phyloP scores from a whole-genome alignment of 2,888 invertebrate species.

The Xylocampa areola region DNA sequence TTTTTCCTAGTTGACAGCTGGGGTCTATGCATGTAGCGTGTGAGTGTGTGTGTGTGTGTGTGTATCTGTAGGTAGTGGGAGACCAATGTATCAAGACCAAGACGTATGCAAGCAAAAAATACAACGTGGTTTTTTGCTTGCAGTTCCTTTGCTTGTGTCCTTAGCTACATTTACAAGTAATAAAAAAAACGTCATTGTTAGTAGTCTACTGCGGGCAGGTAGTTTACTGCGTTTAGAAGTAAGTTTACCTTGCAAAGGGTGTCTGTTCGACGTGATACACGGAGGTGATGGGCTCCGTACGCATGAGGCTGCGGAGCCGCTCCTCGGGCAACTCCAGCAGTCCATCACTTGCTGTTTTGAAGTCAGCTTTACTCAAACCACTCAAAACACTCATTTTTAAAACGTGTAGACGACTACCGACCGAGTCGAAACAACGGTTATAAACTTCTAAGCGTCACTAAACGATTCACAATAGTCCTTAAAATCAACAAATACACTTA shows the following conservation, averaged over 20 bases:
- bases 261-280: constrained; percentile 95
- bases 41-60: no score
- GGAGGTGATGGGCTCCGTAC: constrained; percentile 93
- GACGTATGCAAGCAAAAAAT: constrained; percentile 42
- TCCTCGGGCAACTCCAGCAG: constrained; percentile 93
- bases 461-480: constrained; percentile 87
- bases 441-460: constrained; percentile 81
- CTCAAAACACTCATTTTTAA: constrained; percentile 88
- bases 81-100: constrained; percentile 45
- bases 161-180: constrained; percentile 20
- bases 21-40: no score
- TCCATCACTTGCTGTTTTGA: constrained; percentile 91
- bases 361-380: constrained; percentile 89
- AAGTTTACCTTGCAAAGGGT: constrained; percentile 94
- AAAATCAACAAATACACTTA: constrained; percentile 87
- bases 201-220: constrained; percentile 20
- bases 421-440: constrained; percentile 78
- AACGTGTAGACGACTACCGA: constrained; percentile 86
- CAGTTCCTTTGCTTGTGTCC: constrained; percentile 42
- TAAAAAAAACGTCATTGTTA: constrained; percentile 43
- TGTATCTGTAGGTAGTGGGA: constrained; percentile 39
- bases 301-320: constrained; percentile 91
- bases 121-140: constrained; percentile 38
- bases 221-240: constrained; percentile 37
- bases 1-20: constrained; percentile 37